These are phyloP conservation scores for Tetranychus truncatus DNA, from an alignment of 2,888 invertebrate species.

Conservation along the genomic window DNA sequence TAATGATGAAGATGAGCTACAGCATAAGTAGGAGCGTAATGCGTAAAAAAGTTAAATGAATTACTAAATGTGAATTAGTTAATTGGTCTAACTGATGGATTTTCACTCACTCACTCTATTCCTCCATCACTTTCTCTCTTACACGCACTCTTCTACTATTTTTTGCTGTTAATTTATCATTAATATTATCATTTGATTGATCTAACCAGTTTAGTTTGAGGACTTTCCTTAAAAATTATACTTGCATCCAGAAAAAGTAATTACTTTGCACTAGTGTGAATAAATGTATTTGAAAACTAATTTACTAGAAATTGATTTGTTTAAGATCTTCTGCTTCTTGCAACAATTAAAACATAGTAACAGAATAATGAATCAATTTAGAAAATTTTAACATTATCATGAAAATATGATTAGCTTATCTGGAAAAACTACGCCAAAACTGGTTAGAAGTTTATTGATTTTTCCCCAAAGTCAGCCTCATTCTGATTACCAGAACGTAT, in stretches of 20 bases:
- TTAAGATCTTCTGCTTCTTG: neutral
- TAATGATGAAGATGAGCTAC: neutral
- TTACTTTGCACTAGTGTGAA: no score
- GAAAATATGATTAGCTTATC: neutral
- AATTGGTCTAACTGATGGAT: neutral
- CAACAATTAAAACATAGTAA: neutral
- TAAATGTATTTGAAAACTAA: neutral
- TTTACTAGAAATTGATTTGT: neutral
- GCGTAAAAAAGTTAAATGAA: neutral
- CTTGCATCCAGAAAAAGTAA: neutral
- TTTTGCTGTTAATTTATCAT: neutral
- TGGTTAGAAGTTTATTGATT: no score
- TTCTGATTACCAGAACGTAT: no score
- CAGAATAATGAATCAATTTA: neutral
- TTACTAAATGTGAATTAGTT: neutral
- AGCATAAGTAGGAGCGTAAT: neutral
- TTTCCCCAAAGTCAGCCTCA: no score
- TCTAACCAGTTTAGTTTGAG: neutral
- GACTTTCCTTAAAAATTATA: neutral
- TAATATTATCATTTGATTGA: neutral
- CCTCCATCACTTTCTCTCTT: neutral
- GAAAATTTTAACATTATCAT: neutral
- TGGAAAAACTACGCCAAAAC: no score
- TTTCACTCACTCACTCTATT: constrained; percentile 8
- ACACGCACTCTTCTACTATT: no score